These are phyloP conservation scores for Ceramica pisi DNA, from an alignment of 2,888 invertebrate species.

Conservation along the genomic window DNA sequence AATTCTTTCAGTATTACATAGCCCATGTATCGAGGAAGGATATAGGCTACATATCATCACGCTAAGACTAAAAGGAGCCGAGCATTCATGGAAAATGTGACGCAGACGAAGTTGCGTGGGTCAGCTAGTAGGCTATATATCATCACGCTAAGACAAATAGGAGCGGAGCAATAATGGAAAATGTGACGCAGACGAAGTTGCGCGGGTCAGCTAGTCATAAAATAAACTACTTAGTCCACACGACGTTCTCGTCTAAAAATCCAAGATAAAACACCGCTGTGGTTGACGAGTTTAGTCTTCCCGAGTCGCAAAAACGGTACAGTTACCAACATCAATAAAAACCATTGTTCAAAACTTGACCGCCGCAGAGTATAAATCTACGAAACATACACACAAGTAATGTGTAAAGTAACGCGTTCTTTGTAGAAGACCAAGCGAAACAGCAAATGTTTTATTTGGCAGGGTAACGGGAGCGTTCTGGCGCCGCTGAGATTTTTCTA, in stretches of 20 bases:
- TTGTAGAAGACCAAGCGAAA: constrained; percentile 60
- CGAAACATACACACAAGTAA: constrained; percentile 43
- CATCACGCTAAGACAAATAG: too few species aligned
- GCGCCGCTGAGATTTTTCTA: constrained; percentile 63
- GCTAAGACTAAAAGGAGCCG: too few species aligned
- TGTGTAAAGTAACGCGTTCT: constrained; percentile 57
- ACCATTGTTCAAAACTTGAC: constrained; percentile 31
- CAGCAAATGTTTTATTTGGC: constrained; percentile 72
- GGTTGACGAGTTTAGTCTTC: neutral
- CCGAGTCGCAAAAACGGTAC: constrained; percentile 1
- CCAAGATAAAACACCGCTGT: neutral
- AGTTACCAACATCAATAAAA: constrained; percentile 30
- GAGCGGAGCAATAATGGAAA: too few species aligned
- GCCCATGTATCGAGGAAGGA: too few species aligned
- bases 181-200: too few species aligned
- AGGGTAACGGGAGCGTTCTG: constrained; percentile 61
- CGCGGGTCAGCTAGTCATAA: too few species aligned
- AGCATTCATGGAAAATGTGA: too few species aligned
- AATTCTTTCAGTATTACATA: too few species aligned
- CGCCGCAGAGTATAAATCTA: constrained; percentile 34
- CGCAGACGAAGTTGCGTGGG: too few species aligned
- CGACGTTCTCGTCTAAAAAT: neutral
- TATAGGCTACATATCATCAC: too few species aligned
- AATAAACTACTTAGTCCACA: neutral
- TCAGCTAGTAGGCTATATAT: too few species aligned